These are phyloP conservation scores for Leuciscus idus DNA, from an alignment of 2,113 vertebrate species.

Conservation along the genomic window DNA sequence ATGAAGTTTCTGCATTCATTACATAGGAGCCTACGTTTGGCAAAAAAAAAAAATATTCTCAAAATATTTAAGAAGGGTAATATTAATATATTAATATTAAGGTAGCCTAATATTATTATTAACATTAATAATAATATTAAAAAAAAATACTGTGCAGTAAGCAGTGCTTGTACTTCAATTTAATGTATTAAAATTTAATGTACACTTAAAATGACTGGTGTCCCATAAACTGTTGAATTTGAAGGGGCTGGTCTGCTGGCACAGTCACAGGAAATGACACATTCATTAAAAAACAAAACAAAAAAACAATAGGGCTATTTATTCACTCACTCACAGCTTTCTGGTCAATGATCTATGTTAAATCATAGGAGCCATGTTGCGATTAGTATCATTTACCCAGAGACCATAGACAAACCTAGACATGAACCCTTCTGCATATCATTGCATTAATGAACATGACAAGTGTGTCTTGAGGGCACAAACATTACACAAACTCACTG, in stretches of 20 bases:
- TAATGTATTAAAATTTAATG: not conserved
- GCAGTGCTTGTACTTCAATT: not conserved
- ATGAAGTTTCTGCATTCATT: not conserved
- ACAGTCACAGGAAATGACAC: conserved; percentile 21
- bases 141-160: not conserved
- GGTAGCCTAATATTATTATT: not conserved
- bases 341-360: not conserved
- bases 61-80: not conserved
- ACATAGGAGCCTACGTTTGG: not conserved
- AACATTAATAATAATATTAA: not conserved
- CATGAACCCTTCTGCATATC: not conserved
- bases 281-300: not conserved
- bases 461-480: not conserved
- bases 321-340: not conserved
- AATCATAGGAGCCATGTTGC: not conserved
- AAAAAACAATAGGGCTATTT: not conserved
- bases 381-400: conserved; percentile 4
- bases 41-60: not conserved
- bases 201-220: not conserved
- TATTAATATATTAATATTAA: not conserved
- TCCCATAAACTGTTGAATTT: not conserved
- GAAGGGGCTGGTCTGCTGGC: not conserved
- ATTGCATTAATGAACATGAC: not conserved
- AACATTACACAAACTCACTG: not conserved
- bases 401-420: not conserved